Evolutionary conservation across 2,113 vertebrate species (phyloP).

Genomic region (Paramisgurnus dabryanus): DNA sequence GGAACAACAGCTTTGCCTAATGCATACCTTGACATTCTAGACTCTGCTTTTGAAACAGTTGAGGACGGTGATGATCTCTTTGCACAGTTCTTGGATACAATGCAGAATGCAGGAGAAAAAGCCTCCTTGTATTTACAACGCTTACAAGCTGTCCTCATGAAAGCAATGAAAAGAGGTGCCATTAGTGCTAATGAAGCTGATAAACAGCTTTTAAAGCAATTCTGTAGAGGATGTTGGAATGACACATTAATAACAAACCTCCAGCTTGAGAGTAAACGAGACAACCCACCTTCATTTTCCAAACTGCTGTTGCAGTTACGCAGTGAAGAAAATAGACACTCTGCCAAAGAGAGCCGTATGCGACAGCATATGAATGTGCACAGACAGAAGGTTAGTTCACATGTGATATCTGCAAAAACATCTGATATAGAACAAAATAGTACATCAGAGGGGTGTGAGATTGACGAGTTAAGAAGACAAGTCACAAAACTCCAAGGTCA

Average conservation of each 20-base stretch:
- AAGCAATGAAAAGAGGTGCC: not conserved
- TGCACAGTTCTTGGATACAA: no score
- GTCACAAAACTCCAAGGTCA: not conserved
- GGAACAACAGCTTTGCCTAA: not conserved
- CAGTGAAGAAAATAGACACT: not conserved
- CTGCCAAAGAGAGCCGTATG: not conserved
- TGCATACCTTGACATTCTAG: not conserved
- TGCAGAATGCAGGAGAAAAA: not conserved
- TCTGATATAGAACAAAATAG: not conserved
- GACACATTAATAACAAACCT: not conserved
- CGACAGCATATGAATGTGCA: not conserved
- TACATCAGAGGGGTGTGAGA: not conserved
- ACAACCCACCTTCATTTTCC: not conserved
- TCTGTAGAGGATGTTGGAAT: not conserved
- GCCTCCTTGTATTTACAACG: not conserved
- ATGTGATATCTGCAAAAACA: not conserved
- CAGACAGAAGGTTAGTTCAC: not conserved
- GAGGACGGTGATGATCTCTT: no score
- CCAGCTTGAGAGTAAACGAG: not conserved
- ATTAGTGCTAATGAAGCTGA: not conserved
- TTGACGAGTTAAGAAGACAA: not conserved
- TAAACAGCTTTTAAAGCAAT: not conserved
- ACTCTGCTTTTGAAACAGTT: not conserved
- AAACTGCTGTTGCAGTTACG: not conserved
- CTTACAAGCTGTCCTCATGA: not conserved